Evolutionary conservation across 2,888 invertebrate species (phyloP).

Genomic region (Aphodius sticticus): DNA sequence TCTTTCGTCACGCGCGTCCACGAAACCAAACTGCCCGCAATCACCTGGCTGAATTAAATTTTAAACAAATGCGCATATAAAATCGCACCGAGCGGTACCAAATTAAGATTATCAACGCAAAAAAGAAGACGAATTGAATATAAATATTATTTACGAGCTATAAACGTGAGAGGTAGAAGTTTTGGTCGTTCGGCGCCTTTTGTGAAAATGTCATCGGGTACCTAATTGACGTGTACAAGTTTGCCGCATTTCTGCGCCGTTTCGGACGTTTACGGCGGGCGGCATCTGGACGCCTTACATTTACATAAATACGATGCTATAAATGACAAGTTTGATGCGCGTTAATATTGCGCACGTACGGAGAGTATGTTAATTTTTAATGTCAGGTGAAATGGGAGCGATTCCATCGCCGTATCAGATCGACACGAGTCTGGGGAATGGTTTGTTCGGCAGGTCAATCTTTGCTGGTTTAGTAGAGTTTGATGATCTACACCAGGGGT

Average conservation of each 20-base stretch:
- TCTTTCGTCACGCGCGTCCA: not conserved
- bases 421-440: too few species aligned
- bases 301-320: not conserved
- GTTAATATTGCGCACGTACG: not conserved
- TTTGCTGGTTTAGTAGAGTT: too few species aligned
- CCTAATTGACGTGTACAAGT: not conserved
- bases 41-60: not conserved
- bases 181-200: not conserved
- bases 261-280: not conserved
- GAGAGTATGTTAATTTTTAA: not conserved
- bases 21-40: not conserved
- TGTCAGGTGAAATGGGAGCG: not conserved
- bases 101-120: not conserved
- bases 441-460: too few species aligned
- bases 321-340: not conserved
- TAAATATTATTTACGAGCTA: slow-evolving; percentile 20
- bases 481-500: too few species aligned
- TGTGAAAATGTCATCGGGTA: not conserved
- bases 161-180: not conserved
- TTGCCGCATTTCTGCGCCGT: not conserved
- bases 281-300: not conserved
- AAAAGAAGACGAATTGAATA: slow-evolving; percentile 22
- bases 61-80: slow-evolving; percentile 4
- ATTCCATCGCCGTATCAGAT: not conserved
- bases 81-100: not conserved